Evolutionary conservation across 2,113 vertebrate genomes (phyloP).

Genomic region (Porphyrio hochstetteri): DNA sequence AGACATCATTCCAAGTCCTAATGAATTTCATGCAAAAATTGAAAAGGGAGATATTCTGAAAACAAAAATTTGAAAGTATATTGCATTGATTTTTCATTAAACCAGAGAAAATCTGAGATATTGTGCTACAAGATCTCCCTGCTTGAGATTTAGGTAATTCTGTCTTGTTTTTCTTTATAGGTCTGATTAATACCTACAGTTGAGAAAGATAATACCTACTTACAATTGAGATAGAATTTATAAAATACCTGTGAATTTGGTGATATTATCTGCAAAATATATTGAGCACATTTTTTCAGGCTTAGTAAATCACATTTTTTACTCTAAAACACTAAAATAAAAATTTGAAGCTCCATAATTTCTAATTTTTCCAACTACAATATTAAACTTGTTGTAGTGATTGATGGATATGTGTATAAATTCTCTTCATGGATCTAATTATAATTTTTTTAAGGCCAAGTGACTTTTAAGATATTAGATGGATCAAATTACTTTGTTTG

Average conservation of each 20-base stretch:
- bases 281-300: neutral
- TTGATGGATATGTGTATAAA: neutral
- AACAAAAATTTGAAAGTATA: neutral
- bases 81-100: neutral
- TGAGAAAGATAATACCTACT: neutral
- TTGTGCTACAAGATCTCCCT: neutral
- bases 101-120: neutral
- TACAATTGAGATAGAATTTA: neutral
- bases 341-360: neutral
- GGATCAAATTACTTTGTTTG: neutral
- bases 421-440: neutral
- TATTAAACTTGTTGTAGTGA: neutral
- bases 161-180: neutral
- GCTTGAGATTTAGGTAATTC: neutral
- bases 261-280: neutral
- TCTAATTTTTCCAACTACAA: neutral
- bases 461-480: neutral
- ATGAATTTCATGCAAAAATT: neutral
- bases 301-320: neutral
- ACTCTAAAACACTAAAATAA: neutral
- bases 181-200: neutral
- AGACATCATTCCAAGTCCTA: neutral
- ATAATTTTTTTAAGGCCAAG: neutral
- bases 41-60: neutral
- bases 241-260: neutral